A percentile compares a stretch with the other conserved stretches of the same genome.
These are phyloP conservation scores for Morone chrysops DNA, from an alignment of 2,113 vertebrate genomes.

Conservation along the genomic window DNA sequence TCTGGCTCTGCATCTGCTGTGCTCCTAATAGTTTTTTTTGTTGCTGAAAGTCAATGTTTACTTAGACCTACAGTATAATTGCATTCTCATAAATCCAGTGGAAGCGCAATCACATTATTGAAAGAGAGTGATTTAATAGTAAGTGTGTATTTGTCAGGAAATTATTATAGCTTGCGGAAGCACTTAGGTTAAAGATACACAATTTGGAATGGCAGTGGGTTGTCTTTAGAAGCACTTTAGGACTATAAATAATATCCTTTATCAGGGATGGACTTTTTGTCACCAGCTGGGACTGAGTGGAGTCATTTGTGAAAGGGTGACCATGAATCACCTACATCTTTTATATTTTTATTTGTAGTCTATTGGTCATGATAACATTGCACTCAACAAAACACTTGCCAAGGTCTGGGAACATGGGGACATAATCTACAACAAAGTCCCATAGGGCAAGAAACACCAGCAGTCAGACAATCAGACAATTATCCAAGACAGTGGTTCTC, in stretches of 20 bases:
- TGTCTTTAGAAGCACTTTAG: slow-evolving; percentile 39
- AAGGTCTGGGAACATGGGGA: not conserved
- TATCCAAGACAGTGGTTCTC: no score
- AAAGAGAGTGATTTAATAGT: slow-evolving; percentile 30
- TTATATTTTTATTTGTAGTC: not conserved
- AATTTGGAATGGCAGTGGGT: not conserved
- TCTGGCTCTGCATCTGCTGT: slow-evolving; percentile 13
- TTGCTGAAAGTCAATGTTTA: slow-evolving; percentile 40
- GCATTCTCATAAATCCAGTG: slow-evolving; percentile 53
- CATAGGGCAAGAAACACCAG: no score
- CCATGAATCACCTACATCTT: not conserved
- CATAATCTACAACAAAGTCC: not conserved
- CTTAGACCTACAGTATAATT: slow-evolving; percentile 46
- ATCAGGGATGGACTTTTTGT: not conserved
- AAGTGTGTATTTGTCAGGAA: slow-evolving; percentile 21
- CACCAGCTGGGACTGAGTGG: not conserved
- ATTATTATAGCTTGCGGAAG: slow-evolving; percentile 15
- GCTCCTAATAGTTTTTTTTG: slow-evolving; percentile 29
- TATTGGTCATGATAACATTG: no score
- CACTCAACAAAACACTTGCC: not conserved
- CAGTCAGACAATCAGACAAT: no score
- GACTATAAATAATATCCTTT: not conserved
- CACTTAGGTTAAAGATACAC: slow-evolving; percentile 17
- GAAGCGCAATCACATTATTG: slow-evolving; percentile 49
- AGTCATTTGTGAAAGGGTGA: not conserved